These are phyloP conservation scores for Salmo trutta DNA, from an alignment of 2,797 vertebrate species.

Conservation along the genomic window DNA sequence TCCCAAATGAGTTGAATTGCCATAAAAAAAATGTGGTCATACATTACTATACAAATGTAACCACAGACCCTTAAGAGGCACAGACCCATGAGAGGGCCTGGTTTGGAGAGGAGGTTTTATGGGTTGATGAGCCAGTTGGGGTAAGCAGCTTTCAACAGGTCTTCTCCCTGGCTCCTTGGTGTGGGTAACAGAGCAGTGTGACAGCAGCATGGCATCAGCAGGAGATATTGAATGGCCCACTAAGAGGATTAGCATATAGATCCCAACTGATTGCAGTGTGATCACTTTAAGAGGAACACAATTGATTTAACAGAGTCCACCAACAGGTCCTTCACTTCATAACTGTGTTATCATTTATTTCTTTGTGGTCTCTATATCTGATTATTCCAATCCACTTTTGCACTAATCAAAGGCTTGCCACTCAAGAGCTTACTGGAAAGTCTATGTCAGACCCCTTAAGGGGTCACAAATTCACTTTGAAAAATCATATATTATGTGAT, in stretches of 20 bases:
- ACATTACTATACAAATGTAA: background rate
- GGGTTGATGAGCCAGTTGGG: background rate
- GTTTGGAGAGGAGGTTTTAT: background rate
- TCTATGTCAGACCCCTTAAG: background rate
- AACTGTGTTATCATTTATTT: conserved; percentile 3
- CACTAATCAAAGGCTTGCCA: background rate
- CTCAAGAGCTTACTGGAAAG: background rate
- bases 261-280: conserved; percentile 38
- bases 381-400: background rate
- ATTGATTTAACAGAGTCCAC: conserved; percentile 40
- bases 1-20: background rate
- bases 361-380: background rate
- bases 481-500: background rate
- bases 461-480: background rate
- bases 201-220: background rate
- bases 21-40: background rate
- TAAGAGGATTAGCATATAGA: conserved; percentile 48
- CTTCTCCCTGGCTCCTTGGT: background rate
- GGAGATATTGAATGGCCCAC: conserved; percentile 30
- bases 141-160: background rate
- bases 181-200: background rate
- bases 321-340: conserved; percentile 21
- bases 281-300: conserved; percentile 32
- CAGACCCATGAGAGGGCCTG: background rate
- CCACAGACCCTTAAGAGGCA: background rate